Base-by-base conservation (phyloP, 2,797 vertebrate species). In the Coregonus sp. region DNA sequence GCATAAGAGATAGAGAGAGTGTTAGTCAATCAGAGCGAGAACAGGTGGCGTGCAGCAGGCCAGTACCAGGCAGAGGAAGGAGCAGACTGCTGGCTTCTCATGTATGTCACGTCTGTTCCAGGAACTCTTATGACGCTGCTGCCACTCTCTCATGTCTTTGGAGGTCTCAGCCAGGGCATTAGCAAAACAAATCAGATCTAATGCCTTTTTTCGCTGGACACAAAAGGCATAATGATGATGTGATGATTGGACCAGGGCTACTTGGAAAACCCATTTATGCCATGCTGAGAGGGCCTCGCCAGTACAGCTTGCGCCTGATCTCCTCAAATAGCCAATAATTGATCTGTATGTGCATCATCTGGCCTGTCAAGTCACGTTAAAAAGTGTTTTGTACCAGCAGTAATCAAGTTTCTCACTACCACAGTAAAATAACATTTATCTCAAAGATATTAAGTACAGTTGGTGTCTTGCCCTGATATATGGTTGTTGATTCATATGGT, bases 101-200 rank as follows among this genome's bases (percentile, higher is more conserved):
- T 73, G 79, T 61, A 65, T 25, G 78, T 81, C 81, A 80, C 75
- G 31, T 84, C 59, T 63, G 59, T 25, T 84, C 67, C 79, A 79
- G 74, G 7, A 71, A 33, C 70, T 72, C 76, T 84, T 80, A 65
- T 70, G 74, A 70, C 59, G 75, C 33, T 11, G 71, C 47, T 37
- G 73, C 66, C 67, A 77, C 63, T 70, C 79, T 61, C 71, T 70
- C 75, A 63, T 29, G 56, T 75, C 76, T 80, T 77, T 33, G 54
- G 74, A 80, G 54, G 65, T 47, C 77, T 82, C 77, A 66, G 83
- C 74, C 77, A 77, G 65, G 73, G 84, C 75, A 85, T 87, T 81
- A 82, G 68, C 76, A 80, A 72, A 89, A 85, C 80, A 83, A 83
- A 87, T 82, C 71, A 84, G 61, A 83, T 75, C 76, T 85, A 87